Percentiles rank a stretch among this genome's conserved stretches.
Evolutionary conservation across 1,140 invertebrate species (phyloP).

Genomic region (Palaemon carinicauda): DNA sequence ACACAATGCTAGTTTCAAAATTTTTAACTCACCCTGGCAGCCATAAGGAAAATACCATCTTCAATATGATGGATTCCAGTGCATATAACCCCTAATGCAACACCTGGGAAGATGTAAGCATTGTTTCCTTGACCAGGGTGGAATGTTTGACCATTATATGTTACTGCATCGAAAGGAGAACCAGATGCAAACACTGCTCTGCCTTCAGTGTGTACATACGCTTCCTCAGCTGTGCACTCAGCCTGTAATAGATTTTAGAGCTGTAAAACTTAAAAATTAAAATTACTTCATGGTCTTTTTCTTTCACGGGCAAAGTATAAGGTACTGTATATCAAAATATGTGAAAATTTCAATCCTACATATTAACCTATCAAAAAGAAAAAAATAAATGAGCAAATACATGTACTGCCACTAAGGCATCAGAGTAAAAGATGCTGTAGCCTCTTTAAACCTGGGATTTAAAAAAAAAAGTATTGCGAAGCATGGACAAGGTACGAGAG

Average conservation of each 20-base stretch:
- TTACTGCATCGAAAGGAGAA: slow-evolving; percentile 87
- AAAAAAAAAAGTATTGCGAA: too few relatives aligned
- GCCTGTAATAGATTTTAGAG: slow-evolving; percentile 67
- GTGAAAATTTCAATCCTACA: too few relatives aligned
- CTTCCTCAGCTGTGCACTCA: slow-evolving; percentile 94
- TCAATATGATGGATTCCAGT: slow-evolving; percentile 87
- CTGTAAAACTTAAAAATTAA: neutral
- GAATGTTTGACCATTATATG: slow-evolving; percentile 79
- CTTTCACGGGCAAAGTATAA: too few relatives aligned
- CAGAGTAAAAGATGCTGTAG: too few relatives aligned
- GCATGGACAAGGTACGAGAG: too few relatives aligned
- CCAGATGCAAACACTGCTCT: slow-evolving; percentile 90
- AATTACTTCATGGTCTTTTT: too few relatives aligned
- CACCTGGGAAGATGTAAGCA: slow-evolving; percentile 95
- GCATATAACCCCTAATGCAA: slow-evolving; percentile 88
- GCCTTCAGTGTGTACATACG: slow-evolving; percentile 86
- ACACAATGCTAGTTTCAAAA: neutral
- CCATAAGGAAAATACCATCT: slow-evolving; percentile 89
- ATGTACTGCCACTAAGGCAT: too few relatives aligned
- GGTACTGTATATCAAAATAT: too few relatives aligned
- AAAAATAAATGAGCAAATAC: too few relatives aligned
- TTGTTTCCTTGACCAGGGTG: slow-evolving; percentile 95
- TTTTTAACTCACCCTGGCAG: slow-evolving; percentile 74
- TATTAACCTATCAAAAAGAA: too few relatives aligned
- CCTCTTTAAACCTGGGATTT: too few relatives aligned